A percentile compares a stretch with the other conserved stretches of the same genome.
Conservation (phyloP, 1,140 invertebrate species). For the Dolichoris vasculosae region DNA sequence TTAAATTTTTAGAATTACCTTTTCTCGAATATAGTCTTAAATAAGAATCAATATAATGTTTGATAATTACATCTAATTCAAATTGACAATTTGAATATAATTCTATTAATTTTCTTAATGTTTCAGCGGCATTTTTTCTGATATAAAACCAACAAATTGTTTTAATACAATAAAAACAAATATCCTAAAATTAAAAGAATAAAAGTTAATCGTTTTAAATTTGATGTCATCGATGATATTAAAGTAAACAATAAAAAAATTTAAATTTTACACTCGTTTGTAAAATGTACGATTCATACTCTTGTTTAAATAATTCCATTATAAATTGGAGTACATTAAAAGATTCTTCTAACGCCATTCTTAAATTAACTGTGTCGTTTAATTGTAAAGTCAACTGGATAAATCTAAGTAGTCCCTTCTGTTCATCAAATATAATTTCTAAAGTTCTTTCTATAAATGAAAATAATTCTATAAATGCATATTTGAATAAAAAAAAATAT, state of each 20-base stretch:
- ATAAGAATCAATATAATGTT: slow-evolving; percentile 44
- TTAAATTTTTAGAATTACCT: slow-evolving; percentile 54
- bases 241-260: slow-evolving; percentile 3
- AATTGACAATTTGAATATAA: slow-evolving; percentile 55
- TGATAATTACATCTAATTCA: slow-evolving; percentile 51
- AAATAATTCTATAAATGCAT: too few species aligned
- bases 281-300: slow-evolving; percentile 58
- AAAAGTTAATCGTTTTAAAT: neutral
- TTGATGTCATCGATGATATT: slow-evolving; percentile 8
- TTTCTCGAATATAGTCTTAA: slow-evolving; percentile 41
- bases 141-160: slow-evolving; percentile 38
- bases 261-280: slow-evolving; percentile 55
- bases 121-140: slow-evolving; percentile 53
- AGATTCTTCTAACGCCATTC: slow-evolving; percentile 51
- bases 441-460: slow-evolving; percentile 56
- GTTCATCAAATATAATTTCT: slow-evolving; percentile 55
- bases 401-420: slow-evolving; percentile 56
- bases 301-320: slow-evolving; percentile 56
- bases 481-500: too few species aligned
- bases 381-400: slow-evolving; percentile 51
- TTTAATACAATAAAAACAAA: slow-evolving; percentile 55
- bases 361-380: slow-evolving; percentile 18
- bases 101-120: slow-evolving; percentile 59
- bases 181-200: slow-evolving; percentile 54
- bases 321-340: slow-evolving; percentile 59